Evolutionary conservation across 2,888 invertebrate species (phyloP), one percentile per base, ranked within the genome.

Genomic region (Nymphalis c-album): DNA sequence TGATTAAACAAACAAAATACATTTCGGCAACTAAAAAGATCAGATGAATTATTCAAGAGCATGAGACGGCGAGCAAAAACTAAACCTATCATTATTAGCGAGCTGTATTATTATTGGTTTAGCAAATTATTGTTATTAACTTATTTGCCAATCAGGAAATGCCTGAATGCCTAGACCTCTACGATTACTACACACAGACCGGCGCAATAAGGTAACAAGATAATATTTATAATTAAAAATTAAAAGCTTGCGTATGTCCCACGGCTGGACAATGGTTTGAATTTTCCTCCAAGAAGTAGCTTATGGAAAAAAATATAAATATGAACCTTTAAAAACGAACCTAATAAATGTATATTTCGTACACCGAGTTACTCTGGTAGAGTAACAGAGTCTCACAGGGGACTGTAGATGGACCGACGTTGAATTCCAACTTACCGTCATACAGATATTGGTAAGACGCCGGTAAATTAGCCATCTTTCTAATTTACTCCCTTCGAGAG

Each of bases 51-150:
- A 84, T 84, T 74, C 78, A 85, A 64, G 22, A 64, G 78, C 69
- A 67, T 75, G 75, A 79, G 76, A 78, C 79, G 64, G 31, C 0
- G 55, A 31, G 74, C 76, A 83, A 79, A 82, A 82, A 80, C 75
- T 63, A 72, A 78, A 79, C 80, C 79, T 80, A 81, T 82, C 71
- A 82, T 81, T 82, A 82, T 71, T 68, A 68, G 69, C 61, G 66
- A 71, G 70, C 69, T 65, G 68, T 65, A 70, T 78, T 77, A 76
- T 80, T 79, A 80, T 79, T 77, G 77, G 77, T 78, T 80, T 77
- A 77, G 74, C 73, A 77, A 77, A 78, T 75, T 74, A 76, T 73
- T 74, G 69, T 60, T 70, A 75, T 73, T 74, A 74, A 63, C 69
- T 71, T 71, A 66, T 73, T 65, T 62, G 59, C 71, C 69, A 68